Conservation (phyloP, 1,140 invertebrate species). For the Grapholita molesta region DNA sequence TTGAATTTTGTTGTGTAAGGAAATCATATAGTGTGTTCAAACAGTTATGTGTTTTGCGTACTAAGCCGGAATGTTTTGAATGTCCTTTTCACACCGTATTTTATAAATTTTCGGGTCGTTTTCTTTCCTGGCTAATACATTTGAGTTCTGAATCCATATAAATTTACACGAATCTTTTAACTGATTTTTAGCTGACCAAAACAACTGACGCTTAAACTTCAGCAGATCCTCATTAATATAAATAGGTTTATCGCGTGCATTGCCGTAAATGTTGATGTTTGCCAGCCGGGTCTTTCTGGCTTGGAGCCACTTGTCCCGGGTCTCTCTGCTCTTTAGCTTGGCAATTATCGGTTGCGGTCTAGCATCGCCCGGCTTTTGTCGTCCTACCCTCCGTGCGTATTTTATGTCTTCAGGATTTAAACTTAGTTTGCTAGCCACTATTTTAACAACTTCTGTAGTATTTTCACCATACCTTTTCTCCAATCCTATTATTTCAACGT, state of each 20-base stretch:
- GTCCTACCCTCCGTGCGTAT: not conserved
- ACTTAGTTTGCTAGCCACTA: not conserved
- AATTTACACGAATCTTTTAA: not conserved
- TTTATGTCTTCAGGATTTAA: not conserved
- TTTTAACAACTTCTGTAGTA: not conserved
- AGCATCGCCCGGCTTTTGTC: not conserved
- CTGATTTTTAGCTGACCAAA: slow-evolving; percentile 7
- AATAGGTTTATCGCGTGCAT: not conserved
- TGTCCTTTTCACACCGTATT: not conserved
- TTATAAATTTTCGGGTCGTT: not conserved
- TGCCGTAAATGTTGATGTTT: not conserved
- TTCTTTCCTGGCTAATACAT: not conserved
- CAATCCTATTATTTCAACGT: not conserved
- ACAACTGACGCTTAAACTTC: slow-evolving; percentile 5
- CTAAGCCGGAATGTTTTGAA: not conserved
- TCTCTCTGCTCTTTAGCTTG: not conserved
- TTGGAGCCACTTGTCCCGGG: not conserved
- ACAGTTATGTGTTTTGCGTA: not conserved
- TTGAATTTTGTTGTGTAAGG: not conserved
- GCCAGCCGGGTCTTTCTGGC: not conserved
- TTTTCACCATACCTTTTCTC: not conserved
- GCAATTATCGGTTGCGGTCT: not conserved
- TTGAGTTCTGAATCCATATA: slow-evolving; percentile 13
- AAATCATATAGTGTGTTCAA: not conserved
- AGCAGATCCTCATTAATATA: slow-evolving; percentile 3